Evolutionary conservation across 2,888 invertebrate genomes (phyloP).

Genomic region (Eugnorisma glareosa): DNA sequence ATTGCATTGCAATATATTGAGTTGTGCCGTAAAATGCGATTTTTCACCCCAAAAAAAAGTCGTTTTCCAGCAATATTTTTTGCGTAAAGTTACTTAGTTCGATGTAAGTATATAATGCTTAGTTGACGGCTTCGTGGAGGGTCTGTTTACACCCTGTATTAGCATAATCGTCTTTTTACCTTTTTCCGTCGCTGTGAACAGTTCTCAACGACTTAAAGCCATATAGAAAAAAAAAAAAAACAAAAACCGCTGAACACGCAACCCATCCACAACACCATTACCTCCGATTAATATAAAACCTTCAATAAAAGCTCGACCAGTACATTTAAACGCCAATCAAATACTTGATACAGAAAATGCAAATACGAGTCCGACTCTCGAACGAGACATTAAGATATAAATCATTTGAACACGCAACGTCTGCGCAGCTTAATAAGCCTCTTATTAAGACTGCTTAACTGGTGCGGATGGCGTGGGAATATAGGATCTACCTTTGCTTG

Average conservation of each 20-base stretch:
- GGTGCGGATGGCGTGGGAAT: slow-evolving; percentile 62
- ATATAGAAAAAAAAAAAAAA: too few species aligned
- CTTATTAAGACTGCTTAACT: slow-evolving; percentile 64
- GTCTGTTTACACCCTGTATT: too few species aligned
- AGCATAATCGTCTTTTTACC: too few species aligned
- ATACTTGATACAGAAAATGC: slow-evolving; percentile 62
- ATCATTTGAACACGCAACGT: slow-evolving; percentile 60
- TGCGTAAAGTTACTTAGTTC: too few species aligned
- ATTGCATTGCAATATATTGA: too few species aligned
- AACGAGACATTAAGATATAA: slow-evolving; percentile 67
- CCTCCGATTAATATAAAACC: slow-evolving; percentile 34
- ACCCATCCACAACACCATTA: slow-evolving; percentile 10
- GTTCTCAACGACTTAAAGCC: not conserved
- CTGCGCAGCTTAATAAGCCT: slow-evolving; percentile 51
- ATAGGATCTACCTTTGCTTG: slow-evolving; percentile 32
- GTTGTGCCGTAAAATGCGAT: too few species aligned
- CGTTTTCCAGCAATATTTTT: too few species aligned
- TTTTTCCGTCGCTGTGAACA: too few species aligned
- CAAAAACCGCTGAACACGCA: slow-evolving; percentile 26
- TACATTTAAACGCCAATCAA: slow-evolving; percentile 65
- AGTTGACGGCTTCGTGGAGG: too few species aligned
- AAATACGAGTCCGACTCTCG: slow-evolving; percentile 49
- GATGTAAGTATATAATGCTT: too few species aligned
- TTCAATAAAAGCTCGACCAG: slow-evolving; percentile 45
- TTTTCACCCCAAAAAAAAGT: too few species aligned